phyloP scores from a whole-genome alignment of 2,113 vertebrate species.

The Oplegnathus fasciatus region DNA sequence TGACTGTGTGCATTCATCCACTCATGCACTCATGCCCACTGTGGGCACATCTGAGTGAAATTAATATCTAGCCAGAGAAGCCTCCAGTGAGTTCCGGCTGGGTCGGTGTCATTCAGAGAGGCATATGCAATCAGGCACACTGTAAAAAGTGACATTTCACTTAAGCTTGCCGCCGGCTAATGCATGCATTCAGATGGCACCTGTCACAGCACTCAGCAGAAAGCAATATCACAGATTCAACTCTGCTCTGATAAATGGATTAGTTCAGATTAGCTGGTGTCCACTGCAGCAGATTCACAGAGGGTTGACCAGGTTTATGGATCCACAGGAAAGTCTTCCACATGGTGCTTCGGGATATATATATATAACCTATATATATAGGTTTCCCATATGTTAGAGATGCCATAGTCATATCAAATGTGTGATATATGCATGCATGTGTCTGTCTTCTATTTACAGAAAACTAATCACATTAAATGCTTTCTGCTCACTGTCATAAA shows the following conservation, averaged over 20 bases:
- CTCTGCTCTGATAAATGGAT: conserved; percentile 54
- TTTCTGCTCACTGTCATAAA: conserved; percentile 18
- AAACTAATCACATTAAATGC: conserved; percentile 37
- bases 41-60: conserved; percentile 68
- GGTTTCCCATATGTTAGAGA: conserved; percentile 17
- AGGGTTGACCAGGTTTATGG: background rate
- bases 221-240: conserved; percentile 57
- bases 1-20: conserved; percentile 58
- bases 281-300: conserved; percentile 14
- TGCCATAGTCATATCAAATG: background rate
- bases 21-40: conserved; percentile 50
- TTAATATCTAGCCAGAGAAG: conserved; percentile 65
- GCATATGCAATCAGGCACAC: conserved; percentile 51
- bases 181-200: conserved; percentile 37
- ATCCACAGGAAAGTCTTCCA: conserved; percentile 8
- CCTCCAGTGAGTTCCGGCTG: conserved; percentile 46
- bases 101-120: conserved; percentile 49
- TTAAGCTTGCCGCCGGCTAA: conserved; percentile 61
- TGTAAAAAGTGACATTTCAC: conserved; percentile 76
- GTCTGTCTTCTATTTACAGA: conserved; percentile 7
- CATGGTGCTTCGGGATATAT: conserved; percentile 26
- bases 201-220: conserved; percentile 41
- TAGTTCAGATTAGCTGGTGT: conserved; percentile 59
- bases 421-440: background rate
- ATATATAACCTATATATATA: too few species aligned